Conservation (phyloP, 2,888 invertebrate species). For the Coelopa pilipes region DNA sequence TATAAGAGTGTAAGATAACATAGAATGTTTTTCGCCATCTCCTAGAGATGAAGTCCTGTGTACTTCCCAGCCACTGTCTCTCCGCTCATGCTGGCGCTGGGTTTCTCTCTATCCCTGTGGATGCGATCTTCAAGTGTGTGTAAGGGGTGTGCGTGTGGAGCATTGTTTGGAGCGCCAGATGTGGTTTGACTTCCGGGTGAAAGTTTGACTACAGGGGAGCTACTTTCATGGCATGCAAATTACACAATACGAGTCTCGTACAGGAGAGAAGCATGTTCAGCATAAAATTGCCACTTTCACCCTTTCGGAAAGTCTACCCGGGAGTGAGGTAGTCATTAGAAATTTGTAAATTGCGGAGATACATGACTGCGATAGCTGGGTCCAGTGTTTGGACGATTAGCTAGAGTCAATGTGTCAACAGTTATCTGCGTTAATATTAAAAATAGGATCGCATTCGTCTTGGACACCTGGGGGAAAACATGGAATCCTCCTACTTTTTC, state of each 20-base stretch:
- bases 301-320: neutral
- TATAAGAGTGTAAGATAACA: slow-evolving; percentile 35
- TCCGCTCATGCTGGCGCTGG: neutral
- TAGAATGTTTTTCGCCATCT: slow-evolving; percentile 29
- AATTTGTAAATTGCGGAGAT: slow-evolving; percentile 46
- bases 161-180: slow-evolving; percentile 5
- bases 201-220: slow-evolving; percentile 5
- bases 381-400: slow-evolving; percentile 42
- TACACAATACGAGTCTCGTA: neutral
- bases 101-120: slow-evolving; percentile 9
- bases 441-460: no score
- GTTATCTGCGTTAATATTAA: no score
- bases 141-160: no score
- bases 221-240: slow-evolving; percentile 16
- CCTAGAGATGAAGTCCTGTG: slow-evolving; percentile 15
- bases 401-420: no score
- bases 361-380: slow-evolving; percentile 46
- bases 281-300: neutral
- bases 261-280: neutral
- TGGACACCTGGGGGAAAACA: no score
- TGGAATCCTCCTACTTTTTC: no score
- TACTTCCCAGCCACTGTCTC: neutral
- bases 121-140: slow-evolving; percentile 6
- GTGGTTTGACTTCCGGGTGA: slow-evolving; percentile 35
- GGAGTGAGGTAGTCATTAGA: slow-evolving; percentile 30